Base-by-base conservation (phyloP, 92 coral and sea anemone genomes). In the Palythoa grandiflora region DNA sequence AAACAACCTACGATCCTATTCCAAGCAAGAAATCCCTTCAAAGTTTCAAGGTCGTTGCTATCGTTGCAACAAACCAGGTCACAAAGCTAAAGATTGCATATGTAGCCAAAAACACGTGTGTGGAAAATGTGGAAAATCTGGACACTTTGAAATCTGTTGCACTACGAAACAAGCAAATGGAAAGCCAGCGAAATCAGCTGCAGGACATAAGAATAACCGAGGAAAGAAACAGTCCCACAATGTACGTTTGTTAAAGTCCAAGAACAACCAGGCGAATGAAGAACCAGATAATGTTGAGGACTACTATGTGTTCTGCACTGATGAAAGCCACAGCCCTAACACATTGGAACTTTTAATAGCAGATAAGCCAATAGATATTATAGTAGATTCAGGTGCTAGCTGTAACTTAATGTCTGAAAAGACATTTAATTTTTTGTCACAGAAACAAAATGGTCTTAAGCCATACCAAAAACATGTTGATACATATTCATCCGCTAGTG, bases 31-130 rank as follows among this genome's bases (percentile, higher is more conserved):
- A 63, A 63, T 15, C 20, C 70, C 21, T 16, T 63, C 70, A 15
- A 63, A 7, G 70, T 63, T 63, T 63, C 28, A 28, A 28, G 28
- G 28, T 28, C 28, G 28, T 28, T 28, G 28, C 28, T 87, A 78
- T 84, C 80, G 86, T 37, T 88, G 91, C 51, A 79, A 80, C 74
- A 88, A 88, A 50, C 86, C 86, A 57, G 80, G 91, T 79, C 91
- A 88, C 86, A 51, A 52, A 38, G 87, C 80, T 48, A 87, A 84
- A 89, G 79, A 71, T 48, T 63, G 70, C 70, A 63, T 63, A 63
- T 63, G 40, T 63, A 63, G 70, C 16, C 3, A 63, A 28, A 60
- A 60, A 28, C 83, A 75, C 48, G 68, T 50, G 83, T 86, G 89
- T 60, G 83, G 63, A 86, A 86, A 86, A 51, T 86, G 83, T 57